Evolutionary conservation across 2,113 vertebrate species (phyloP), one percentile per base, ranked within the genome.

Genomic region (Trichomycterus rosablanca): DNA sequence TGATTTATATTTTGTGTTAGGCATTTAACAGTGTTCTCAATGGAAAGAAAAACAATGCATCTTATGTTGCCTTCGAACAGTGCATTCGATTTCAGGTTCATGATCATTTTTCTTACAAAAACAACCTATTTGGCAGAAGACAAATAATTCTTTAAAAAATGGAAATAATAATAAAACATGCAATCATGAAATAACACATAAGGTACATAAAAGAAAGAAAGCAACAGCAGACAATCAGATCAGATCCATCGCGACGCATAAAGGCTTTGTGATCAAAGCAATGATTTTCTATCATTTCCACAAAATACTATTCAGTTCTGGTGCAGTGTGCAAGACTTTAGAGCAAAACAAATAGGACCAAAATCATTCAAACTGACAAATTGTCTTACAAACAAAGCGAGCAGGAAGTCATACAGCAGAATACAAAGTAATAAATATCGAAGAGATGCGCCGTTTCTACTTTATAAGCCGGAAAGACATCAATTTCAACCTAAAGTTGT

Each of bases 341-440:
- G 52, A 26, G 37, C 56, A 42, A 46, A 11, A 60, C 66, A 11
- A 32, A 57, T 26, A 28, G 52, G 15, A 62, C 20, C 48, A 34
- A 53, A 16, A 53, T 35, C 43, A 71, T 83, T 59, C 56, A 76
- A 81, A 80, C n/a, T 32, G 62, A 35, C 35, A 16, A 56, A 43
- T n/a, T n/a, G 54, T 28, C 35, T 24, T 7, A 30, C 26, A 40
- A 63, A 44, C 32, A 58, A 67, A 59, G 55, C 19, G 26, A 44
- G 45, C 59, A 48, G 16, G 32, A 44, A 67, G 35, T 78, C 71
- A 75, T 52, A 71, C 57, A 44, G 66, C 67, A 78, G 69, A 79
- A 77, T 63, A 69, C 10, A 72, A 75, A 58, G 54, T 78, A 86
- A 87, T 85, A 87, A 86, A 87, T 87, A 84, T 67, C 60, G 72